Percentiles rank a stretch among this genome's conserved stretches.
These are phyloP conservation scores for Polietes domitor DNA, from an alignment of 2,888 invertebrate genomes.

Conservation along the genomic window DNA sequence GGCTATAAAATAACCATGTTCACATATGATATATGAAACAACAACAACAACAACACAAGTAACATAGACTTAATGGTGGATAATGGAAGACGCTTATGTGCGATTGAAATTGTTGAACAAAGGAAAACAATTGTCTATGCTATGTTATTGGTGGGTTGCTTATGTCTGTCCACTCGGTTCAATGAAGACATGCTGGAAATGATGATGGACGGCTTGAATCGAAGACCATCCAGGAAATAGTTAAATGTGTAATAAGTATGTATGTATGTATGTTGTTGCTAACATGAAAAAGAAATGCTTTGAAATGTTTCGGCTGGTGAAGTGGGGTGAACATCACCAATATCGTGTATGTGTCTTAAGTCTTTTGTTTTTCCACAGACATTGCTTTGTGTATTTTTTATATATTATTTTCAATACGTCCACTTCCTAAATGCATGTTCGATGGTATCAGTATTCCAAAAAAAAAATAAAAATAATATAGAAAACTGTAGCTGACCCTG, in stretches of 20 bases:
- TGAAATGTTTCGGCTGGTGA: background rate
- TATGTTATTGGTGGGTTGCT: background rate
- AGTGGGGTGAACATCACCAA: too few relatives aligned
- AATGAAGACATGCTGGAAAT: background rate
- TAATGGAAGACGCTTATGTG: background rate
- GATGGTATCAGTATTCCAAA: too few relatives aligned
- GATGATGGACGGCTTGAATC: background rate
- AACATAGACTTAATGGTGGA: background rate
- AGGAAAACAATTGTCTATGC: background rate
- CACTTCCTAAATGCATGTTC: too few relatives aligned
- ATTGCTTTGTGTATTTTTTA: too few relatives aligned
- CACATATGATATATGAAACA: too few relatives aligned
- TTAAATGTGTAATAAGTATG: background rate
- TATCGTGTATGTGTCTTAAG: conserved; percentile 15
- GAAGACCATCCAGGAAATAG: background rate
- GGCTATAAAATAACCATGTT: too few relatives aligned
- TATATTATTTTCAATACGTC: too few relatives aligned
- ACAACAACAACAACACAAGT: too few relatives aligned
- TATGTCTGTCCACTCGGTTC: background rate
- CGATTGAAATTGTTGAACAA: background rate
- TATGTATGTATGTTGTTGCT: too few relatives aligned
- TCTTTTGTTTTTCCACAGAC: conserved; percentile 6
- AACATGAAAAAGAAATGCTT: background rate
- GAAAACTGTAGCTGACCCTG: too few relatives aligned
- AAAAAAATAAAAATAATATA: too few relatives aligned